Conservation (phyloP, 2,888 invertebrate species). For the Tholera decimalis region DNA sequence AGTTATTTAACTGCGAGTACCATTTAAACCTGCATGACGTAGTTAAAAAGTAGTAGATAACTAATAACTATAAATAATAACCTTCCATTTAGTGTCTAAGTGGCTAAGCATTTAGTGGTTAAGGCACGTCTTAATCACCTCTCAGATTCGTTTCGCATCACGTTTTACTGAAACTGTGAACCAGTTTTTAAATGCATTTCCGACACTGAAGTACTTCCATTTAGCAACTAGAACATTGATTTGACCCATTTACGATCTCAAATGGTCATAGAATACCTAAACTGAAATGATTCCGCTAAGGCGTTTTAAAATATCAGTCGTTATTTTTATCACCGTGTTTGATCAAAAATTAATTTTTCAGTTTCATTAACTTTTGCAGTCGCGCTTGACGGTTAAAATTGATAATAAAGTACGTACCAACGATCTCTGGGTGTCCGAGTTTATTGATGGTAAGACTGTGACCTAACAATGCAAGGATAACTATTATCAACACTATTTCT, state of each 20-base stretch:
- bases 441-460: slow-evolving; percentile 30
- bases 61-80: no score
- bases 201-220: not conserved
- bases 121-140: slow-evolving; percentile 30
- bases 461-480: slow-evolving; percentile 15
- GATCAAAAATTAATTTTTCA: slow-evolving; percentile 31
- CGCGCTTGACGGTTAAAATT: slow-evolving; percentile 41
- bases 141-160: slow-evolving; percentile 31
- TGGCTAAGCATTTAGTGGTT: not conserved
- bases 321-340: not conserved
- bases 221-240: slow-evolving; percentile 46
- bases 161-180: slow-evolving; percentile 37
- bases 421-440: slow-evolving; percentile 15
- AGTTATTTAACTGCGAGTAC: no score
- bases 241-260: slow-evolving; percentile 51
- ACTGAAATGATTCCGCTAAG: not conserved
- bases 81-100: no score
- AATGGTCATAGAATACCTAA: slow-evolving; percentile 8
- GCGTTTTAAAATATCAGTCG: not conserved
- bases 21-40: no score
- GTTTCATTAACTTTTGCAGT: slow-evolving; percentile 41
- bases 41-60: no score
- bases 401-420: slow-evolving; percentile 39
- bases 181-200: slow-evolving; percentile 26
- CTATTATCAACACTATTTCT: slow-evolving; percentile 16